Base-by-base conservation (phyloP, 2,113 vertebrate genomes). In the Menidia beryllina region DNA sequence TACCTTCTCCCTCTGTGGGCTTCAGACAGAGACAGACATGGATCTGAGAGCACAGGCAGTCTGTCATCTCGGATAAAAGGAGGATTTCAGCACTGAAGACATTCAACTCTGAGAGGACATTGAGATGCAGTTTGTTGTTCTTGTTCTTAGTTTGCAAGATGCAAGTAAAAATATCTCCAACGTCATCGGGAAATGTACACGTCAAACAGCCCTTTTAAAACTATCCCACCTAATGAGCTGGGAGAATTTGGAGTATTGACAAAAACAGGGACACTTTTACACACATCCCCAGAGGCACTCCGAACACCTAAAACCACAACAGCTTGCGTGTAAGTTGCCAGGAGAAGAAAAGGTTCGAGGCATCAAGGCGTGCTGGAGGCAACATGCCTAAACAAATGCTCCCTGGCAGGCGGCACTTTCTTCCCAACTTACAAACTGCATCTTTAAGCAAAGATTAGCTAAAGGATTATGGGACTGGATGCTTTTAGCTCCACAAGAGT, bases 381-480 rank as follows among this genome's bases (percentile, higher is more conserved):
- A 74, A 65, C 68, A 0, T 47, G 60, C 75, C 75, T 72, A 75
- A 79, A 84, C 58, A 82, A 77, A 84, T 67, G 80, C 75, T 82
- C 67, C 23, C 70, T 70, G 80, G 63, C 82, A 81, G 74, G 53
- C 56, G 0, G 1, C 26, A 7, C 23, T 75, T 89, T 77, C 81
- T 84, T 77, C 72, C 77, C 79, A 75, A 77, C 23, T 69, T 69
- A 74, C 83, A 85, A 79, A 84, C 77, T 70, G 70, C 77, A 83
- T 88, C 80, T 89, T 90, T 89, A 90, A 91, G 72, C 82, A 86
- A 92, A 90, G 88, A 89, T 92, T 91, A 90, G 77, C 38, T 77
- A 15, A 64, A 83, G 88, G 83, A 89, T 92, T 89, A 89, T 73
- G 84, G 81, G 71, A 59, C 79, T 79, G 86, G 79, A 72, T 84